phyloP scores from a whole-genome alignment of 2,888 invertebrate genomes.

The Melipona bicolor region DNA sequence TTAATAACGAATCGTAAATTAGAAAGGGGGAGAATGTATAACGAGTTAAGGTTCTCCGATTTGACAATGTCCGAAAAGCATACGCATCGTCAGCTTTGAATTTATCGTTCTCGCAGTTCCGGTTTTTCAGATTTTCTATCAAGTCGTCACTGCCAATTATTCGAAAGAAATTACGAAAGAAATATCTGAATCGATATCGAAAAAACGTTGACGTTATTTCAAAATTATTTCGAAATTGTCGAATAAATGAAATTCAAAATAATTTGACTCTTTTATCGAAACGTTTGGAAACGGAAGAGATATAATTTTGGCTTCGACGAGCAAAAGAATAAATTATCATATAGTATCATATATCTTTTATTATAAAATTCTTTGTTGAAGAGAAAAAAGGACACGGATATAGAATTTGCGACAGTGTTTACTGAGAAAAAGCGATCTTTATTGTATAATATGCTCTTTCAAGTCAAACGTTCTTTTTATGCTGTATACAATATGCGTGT shows the following conservation, averaged over 20 bases:
- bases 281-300: background rate
- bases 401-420: background rate
- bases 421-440: conserved; percentile 12
- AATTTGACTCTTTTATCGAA: background rate
- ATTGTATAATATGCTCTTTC: conserved; percentile 13
- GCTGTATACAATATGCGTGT: background rate
- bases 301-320: background rate
- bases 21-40: background rate
- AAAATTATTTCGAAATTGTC: too few relatives aligned
- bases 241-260: too few relatives aligned
- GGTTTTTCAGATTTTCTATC: too few relatives aligned
- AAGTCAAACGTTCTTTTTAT: background rate
- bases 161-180: too few relatives aligned
- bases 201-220: too few relatives aligned
- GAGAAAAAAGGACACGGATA: background rate
- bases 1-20: background rate
- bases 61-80: too few relatives aligned
- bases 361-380: background rate
- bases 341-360: background rate
- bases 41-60: background rate
- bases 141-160: too few relatives aligned
- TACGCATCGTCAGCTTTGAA: too few relatives aligned
- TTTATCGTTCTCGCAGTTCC: too few relatives aligned
- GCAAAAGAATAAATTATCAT: background rate
- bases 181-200: too few relatives aligned